Evolutionary conservation across 2,888 invertebrate genomes (phyloP), one percentile per base, ranked within the genome.

Genomic region (Latrodectus elegans): DNA sequence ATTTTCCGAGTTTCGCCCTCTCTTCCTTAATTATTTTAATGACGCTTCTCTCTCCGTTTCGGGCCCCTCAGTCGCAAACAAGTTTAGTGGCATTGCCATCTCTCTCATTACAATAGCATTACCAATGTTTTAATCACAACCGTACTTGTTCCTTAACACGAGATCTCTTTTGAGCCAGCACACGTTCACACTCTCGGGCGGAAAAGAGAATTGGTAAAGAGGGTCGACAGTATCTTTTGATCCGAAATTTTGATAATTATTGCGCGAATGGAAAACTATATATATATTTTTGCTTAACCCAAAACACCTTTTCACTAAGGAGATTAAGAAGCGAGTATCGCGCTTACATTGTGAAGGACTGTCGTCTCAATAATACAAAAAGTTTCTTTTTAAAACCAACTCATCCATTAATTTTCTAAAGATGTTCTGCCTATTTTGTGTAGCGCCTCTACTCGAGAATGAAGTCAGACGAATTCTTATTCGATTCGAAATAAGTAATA

Each of bases 1-100:
- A 81, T 87, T 87, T 81, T 77, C 86, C 77, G 80, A 81, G 86
- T 87, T 87, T 81, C 86, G 86, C 86, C 38, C 86, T 87, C 86
- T 87, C 80, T 87, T 87, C 86, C 86, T 87, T 87, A 87, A 87
- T 87, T 87, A 87, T 87, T 87, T 87, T 87, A 87, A 87, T 87
- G 86, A 87, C 81, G 86, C 77, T 87, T 85, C 85, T 85, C 74
- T 65, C 52, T 64, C 79, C 55, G 65, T 65, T 68, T 80, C 60
- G n/a, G 14, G 12, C 60, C 60, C 12, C 60, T 60, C 60, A n/a
- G 81, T 73, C 81, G 81, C 86, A 87, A 87, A 87, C 81, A 87
- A 87, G 86, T 87, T 87, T 87, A 87, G 86, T 87, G 86, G 80
- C 73, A 81, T 67, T 87, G 81, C 86, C 86, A 53, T 65, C 53